Percentiles rank a stretch among this genome's conserved stretches.
phyloP scores from a whole-genome alignment of 1,140 invertebrate species.

The Popillia japonica region DNA sequence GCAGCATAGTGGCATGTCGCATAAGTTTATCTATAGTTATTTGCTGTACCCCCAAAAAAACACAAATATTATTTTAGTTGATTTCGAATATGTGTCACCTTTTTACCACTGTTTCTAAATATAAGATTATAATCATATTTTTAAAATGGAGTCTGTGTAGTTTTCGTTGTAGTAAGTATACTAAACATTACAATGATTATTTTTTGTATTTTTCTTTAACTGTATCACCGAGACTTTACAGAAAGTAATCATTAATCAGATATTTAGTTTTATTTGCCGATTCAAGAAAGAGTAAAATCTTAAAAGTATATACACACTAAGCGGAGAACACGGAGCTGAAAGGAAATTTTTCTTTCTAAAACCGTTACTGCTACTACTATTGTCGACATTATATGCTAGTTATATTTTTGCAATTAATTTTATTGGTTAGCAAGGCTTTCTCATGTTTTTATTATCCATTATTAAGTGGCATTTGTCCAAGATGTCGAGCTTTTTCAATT shows the following conservation, averaged over 20 bases:
- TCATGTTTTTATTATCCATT: slow-evolving; percentile 17
- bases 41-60: slow-evolving; percentile 29
- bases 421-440: slow-evolving; percentile 32
- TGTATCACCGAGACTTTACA: not conserved
- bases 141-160: slow-evolving; percentile 32
- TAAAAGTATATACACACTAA: not conserved
- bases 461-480: slow-evolving; percentile 7
- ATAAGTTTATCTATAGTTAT: slow-evolving; percentile 40
- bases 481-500: slow-evolving; percentile 25
- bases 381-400: slow-evolving; percentile 27
- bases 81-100: not conserved
- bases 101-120: slow-evolving; percentile 23
- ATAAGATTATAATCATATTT: slow-evolving; percentile 8
- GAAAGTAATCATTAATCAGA: slow-evolving; percentile 13
- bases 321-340: not conserved
- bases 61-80: slow-evolving; percentile 1
- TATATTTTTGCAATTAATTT: slow-evolving; percentile 33
- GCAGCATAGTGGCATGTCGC: slow-evolving; percentile 46
- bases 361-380: not conserved
- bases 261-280: slow-evolving; percentile 2
- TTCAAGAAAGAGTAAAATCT: not conserved
- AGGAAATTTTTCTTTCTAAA: not conserved
- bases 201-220: not conserved
- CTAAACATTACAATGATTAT: slow-evolving; percentile 13
- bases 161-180: slow-evolving; percentile 37